Conservation (phyloP, 2,797 vertebrate genomes). For the Heliangelus exortis region DNA sequence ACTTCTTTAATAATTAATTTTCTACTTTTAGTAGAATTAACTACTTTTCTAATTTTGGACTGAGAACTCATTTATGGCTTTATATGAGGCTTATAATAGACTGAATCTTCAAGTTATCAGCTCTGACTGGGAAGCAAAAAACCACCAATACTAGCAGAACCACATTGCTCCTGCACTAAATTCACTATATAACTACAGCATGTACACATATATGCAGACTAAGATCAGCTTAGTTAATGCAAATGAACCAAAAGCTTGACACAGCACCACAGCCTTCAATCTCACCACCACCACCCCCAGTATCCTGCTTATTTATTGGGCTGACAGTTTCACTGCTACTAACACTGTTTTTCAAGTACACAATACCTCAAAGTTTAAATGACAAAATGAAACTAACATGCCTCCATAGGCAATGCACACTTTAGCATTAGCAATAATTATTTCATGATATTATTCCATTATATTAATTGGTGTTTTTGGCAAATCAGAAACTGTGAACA, state of each 20-base stretch:
- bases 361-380: background rate
- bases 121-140: background rate
- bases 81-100: background rate
- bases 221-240: background rate
- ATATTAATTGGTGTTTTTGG: background rate
- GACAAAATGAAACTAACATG: background rate
- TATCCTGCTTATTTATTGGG: background rate
- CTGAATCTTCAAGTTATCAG: background rate
- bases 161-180: background rate
- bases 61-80: background rate
- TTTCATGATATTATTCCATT: background rate
- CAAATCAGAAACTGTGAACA: background rate
- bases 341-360: background rate
- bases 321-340: background rate
- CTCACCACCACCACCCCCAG: background rate
- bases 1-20: background rate
- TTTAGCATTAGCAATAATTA: background rate
- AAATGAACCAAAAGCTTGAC: background rate
- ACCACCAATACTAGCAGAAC: background rate
- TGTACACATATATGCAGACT: rapidly evolving
- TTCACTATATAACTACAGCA: background rate
- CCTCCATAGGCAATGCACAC: background rate
- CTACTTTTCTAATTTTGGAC: background rate
- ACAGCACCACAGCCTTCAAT: background rate
- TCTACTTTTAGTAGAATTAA: background rate